Percentiles rank a stretch among this genome's conserved stretches.
These are phyloP conservation scores for Drosophila prolongata DNA, from an alignment of 2,888 invertebrate species.

Conservation along the genomic window DNA sequence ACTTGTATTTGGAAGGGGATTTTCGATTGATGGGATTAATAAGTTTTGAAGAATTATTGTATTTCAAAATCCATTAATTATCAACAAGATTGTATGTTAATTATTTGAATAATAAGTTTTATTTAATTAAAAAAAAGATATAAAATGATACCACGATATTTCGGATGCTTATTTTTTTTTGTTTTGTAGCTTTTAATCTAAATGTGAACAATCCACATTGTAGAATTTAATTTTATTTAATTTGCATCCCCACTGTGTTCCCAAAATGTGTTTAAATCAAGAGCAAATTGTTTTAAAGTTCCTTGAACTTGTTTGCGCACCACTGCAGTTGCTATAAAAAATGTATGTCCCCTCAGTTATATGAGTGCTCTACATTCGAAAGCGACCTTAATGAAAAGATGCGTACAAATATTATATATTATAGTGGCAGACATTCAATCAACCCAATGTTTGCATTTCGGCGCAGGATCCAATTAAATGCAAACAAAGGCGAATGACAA, in stretches of 20 bases:
- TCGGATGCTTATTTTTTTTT: too few relatives aligned
- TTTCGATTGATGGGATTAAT: too few relatives aligned
- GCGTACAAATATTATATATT: slow-evolving; percentile 7
- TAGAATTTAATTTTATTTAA: slow-evolving; percentile 10
- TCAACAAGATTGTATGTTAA: too few relatives aligned
- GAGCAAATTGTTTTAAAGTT: slow-evolving; percentile 31
- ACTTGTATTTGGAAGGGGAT: background rate
- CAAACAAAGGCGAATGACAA: slow-evolving; percentile 22
- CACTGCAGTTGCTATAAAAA: slow-evolving; percentile 18
- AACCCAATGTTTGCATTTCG: slow-evolving; percentile 3
- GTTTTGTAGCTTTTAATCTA: too few relatives aligned
- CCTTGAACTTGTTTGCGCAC: slow-evolving; percentile 30
- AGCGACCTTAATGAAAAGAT: slow-evolving; percentile 14
- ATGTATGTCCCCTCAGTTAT: slow-evolving; percentile 16
- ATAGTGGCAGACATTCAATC: slow-evolving; percentile 25
- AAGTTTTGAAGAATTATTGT: too few relatives aligned
- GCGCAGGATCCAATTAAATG: slow-evolving; percentile 34
- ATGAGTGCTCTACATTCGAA: slow-evolving; percentile 17
- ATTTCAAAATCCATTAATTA: too few relatives aligned
- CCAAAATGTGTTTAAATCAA: slow-evolving; percentile 21
- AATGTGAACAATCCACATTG: background rate
- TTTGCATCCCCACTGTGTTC: background rate
- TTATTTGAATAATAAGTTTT: too few relatives aligned
- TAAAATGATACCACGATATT: too few relatives aligned
- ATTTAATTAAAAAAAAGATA: too few relatives aligned